Evolutionary conservation across 2,797 vertebrate genomes (phyloP), one percentile per base, ranked within the genome.

Genomic region (Diceros bicornis): DNA sequence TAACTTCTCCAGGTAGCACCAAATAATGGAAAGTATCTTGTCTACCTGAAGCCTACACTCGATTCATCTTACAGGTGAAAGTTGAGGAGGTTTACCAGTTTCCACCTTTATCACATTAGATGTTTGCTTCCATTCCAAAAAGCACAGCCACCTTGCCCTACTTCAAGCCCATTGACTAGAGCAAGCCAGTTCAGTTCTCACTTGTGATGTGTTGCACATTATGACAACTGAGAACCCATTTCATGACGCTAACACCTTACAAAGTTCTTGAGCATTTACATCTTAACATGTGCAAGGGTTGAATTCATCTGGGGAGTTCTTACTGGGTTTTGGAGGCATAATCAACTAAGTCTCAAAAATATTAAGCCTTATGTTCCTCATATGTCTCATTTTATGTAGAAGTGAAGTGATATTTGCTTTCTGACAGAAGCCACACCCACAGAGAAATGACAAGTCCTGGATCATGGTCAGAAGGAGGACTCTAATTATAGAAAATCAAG

Each of bases 341-440:
- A 52, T 85, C 84, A 92, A 78, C 23, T 84, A 86, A 68, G 29
- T 68, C 23, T 97, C 61, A 72, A 95, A 97, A 92, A 74, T 50
- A 90, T 81, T 47, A 92, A 82, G 41, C 23, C n/a, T 52, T 68
- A 18, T 62, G 20, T 78, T 89, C 69, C 27, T 89, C 16, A 11
- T 41, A 44, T 50, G 61, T 83, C 37, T 92, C 50, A 59, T 72
- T 96, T 78, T 91, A 77, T 87, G 21, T 92, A 50, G 64, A 92
- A 89, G 4, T 87, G 86, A 96, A 97, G 62, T 41, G 52, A 66
- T 64, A 50, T 4, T 82, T 93, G n/a, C 66, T 94, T 96, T 64
- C 57, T 81, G 18, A 91, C 25, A 83, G 77, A 96, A 92, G 21
- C 23, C 72, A 91, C 5, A 68, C 25, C 18, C 66, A 52, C 32